Evolutionary conservation across 2,113 vertebrate species (phyloP), one percentile per base, ranked within the genome.

Genomic region (Corvus moneduloides): DNA sequence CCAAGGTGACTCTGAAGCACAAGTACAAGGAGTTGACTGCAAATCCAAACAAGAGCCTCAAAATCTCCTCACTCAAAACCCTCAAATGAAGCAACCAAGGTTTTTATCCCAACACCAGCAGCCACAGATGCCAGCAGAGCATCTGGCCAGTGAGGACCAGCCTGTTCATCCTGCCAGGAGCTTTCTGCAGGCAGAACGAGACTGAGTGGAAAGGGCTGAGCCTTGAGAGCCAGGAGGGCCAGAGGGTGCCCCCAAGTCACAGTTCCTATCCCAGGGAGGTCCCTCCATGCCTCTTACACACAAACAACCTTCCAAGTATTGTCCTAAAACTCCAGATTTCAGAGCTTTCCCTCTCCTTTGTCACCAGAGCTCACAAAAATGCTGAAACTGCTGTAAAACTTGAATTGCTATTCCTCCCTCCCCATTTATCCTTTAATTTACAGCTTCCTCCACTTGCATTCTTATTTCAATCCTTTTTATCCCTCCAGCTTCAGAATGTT

Each of bases 401-500:
- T 82, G 68, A 83, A 41, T 80, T 94, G 82, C 33, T 91, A 3
- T 71, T 71, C 37, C 84, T 69, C 37, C n/a, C 48, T 27, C 23
- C 32, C 52, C 19, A 27, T 66, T 90, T 88, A 62, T 84, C 68
- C 64, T 91, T 87, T 88, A 77, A 93, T 87, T 93, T 93, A 56
- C 68, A 61, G 63, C 48, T 87, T 90, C 85, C 64, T 71, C 56
- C 35, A 32, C 59, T 94, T 41, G 48, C 39, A 58, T 79, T 91
- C n/a, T 77, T 84, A 55, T 86, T 95, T 86, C 76, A 94, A 48
- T 79, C 28, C n/a, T 89, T 91, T 93, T 86, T 55, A 67, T 72
- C 68, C 44, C 85, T 85, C 56, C 55, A 81, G 68, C 61, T 91
- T 89, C 80, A 88, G 61, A 37, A 63, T 23, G 13, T 51, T 81